Percentiles rank a stretch among this genome's conserved stretches.
phyloP scores from a whole-genome alignment of 2,888 invertebrate genomes.

The Drosophila setosimentum region DNA sequence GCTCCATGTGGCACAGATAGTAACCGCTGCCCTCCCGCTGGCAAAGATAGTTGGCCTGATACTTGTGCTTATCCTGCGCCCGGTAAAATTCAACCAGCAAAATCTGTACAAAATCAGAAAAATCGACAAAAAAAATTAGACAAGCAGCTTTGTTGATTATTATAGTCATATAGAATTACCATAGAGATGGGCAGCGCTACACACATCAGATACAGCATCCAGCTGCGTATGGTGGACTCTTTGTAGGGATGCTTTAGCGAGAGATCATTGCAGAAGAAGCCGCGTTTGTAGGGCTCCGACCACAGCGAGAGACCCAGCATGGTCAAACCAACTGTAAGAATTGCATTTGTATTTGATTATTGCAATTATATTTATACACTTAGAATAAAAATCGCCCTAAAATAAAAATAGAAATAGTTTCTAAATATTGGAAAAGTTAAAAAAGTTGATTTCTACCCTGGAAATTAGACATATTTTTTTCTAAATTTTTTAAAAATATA shows the following conservation, averaged over 20 bases:
- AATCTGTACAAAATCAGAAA: constrained; percentile 87
- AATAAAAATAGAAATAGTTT: too few species aligned
- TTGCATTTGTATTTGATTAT: background rate
- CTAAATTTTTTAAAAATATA: too few species aligned
- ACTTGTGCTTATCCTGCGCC: constrained; percentile 55
- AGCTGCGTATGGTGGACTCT: constrained; percentile 92
- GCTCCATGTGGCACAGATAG: constrained; percentile 86
- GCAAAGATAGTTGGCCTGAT: constrained; percentile 68
- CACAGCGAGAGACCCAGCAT: constrained; percentile 90
- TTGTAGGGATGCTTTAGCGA: constrained; percentile 94
- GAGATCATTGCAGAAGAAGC: constrained; percentile 98
- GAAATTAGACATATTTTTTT: too few species aligned
- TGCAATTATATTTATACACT: too few species aligned
- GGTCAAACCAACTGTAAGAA: constrained; percentile 90
- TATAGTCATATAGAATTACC: constrained; percentile 86
- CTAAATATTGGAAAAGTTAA: too few species aligned
- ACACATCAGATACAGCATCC: constrained; percentile 91
- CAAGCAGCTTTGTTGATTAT: background rate
- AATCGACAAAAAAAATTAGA: background rate
- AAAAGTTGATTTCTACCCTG: too few species aligned
- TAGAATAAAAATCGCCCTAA: too few species aligned
- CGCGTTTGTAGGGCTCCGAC: constrained; percentile 91
- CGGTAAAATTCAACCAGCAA: constrained; percentile 88
- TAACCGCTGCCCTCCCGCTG: constrained; percentile 85
- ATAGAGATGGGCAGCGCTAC: constrained; percentile 89